Percentiles rank a stretch among this genome's conserved stretches.
These are phyloP conservation scores for Pandemis heparana DNA, from an alignment of 2,888 invertebrate genomes.

Conservation along the genomic window DNA sequence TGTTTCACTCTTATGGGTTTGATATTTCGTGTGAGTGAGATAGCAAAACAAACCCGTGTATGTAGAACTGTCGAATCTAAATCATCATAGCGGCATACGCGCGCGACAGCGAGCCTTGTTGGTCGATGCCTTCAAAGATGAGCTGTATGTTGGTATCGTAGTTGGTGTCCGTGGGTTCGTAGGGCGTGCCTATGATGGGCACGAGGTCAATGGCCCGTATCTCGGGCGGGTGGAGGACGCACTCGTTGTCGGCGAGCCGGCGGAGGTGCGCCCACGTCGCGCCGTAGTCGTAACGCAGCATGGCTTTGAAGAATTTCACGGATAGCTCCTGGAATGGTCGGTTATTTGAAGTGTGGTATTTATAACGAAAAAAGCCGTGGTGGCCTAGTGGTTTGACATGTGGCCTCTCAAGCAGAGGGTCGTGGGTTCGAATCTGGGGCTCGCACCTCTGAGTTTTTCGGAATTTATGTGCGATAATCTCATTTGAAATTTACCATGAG, in stretches of 20 bases:
- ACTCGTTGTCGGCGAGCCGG: constrained; percentile 61
- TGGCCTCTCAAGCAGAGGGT: too few relatives aligned
- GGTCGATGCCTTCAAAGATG: constrained; percentile 60
- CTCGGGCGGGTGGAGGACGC: constrained; percentile 54
- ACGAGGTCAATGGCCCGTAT: constrained; percentile 49
- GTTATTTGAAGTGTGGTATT: too few relatives aligned
- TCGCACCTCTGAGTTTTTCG: too few relatives aligned
- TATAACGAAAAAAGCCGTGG: too few relatives aligned
- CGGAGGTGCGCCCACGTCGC: constrained; percentile 69
- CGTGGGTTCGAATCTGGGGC: too few relatives aligned
- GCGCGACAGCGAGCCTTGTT: constrained; percentile 4
- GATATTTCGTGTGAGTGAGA: too few relatives aligned
- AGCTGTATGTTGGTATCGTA: constrained; percentile 61
- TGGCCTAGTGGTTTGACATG: too few relatives aligned
- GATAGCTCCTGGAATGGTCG: constrained; percentile 75
- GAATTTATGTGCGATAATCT: too few relatives aligned
- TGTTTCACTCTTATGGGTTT: too few relatives aligned
- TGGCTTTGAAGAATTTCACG: constrained; percentile 80
- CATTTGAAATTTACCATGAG: too few relatives aligned
- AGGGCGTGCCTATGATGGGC: constrained; percentile 64
- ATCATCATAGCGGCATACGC: background rate
- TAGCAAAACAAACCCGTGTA: too few relatives aligned
- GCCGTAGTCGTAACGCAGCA: constrained; percentile 78
- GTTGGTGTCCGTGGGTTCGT: constrained; percentile 52
- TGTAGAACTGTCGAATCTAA: background rate